Evolutionary conservation across 2,888 invertebrate species (phyloP), one percentile per base, ranked within the genome.

Genomic region (Margaritifera margaritifera): DNA sequence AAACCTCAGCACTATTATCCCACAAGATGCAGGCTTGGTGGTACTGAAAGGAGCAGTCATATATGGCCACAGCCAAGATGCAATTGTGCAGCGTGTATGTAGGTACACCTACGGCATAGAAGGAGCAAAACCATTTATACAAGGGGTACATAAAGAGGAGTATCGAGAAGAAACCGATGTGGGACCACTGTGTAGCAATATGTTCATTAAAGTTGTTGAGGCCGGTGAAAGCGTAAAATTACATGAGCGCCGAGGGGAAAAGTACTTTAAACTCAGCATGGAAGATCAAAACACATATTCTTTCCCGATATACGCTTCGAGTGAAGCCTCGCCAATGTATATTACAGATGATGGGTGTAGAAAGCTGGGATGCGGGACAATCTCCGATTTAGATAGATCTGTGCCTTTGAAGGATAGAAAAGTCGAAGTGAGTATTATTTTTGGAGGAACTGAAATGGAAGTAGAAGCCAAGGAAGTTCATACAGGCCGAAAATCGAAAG

Each of bases 41-140:
- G 74, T 78, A 4, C 57, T 78, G 4, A 71, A 66, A 61, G 78
- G 78, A 50, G 78, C 78, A 6, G 74, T 74, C 1, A 60, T 72
- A n/a, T 72, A 68, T 57, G 78, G 78, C 6, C 73, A 71, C 19
- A 56, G 72, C n/a, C 64, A 68, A 4, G 64, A 57, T 51, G 72
- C 68, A 8, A 69, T 78, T 27, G 54, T 66, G 15, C 63, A 75
- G 1, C 61, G 78, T 20, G 62, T 70, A 6, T 75, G 78, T 62
- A 69, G 68, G 51, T 69, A 64, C 51, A 77, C 77, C 0, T 77
- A 77, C 62, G 77, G 77, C 5, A 71, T 77, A 24, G 70, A 69
- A 2, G 63, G 71, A 53, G 64, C 73, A 61, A 66, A 68, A 57
- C 53, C 54, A 61, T 76, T 73, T 55, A 62, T 66, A 24, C 66